Conservation (phyloP, 2,888 invertebrate species). For the Parthenolecanium corni region DNA sequence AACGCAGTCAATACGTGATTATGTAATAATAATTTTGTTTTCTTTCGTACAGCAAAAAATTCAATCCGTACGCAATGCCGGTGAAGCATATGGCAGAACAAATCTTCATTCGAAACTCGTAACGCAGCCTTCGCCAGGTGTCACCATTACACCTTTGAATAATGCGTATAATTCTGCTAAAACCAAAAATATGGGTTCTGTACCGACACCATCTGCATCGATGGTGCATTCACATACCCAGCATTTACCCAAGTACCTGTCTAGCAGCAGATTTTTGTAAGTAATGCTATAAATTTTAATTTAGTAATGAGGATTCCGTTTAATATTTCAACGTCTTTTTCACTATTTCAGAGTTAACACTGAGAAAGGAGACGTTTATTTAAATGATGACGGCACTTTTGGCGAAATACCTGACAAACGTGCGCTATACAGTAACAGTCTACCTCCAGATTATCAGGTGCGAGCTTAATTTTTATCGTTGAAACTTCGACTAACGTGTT, state of each 20-base stretch:
- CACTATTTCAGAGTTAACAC: slow-evolving; percentile 6
- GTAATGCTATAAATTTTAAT: not conserved
- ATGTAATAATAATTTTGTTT: too few species aligned
- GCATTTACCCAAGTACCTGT: slow-evolving; percentile 21
- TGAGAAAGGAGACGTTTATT: slow-evolving; percentile 15
- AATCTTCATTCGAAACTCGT: slow-evolving; percentile 4
- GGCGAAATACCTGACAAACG: slow-evolving; percentile 17
- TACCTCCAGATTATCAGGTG: slow-evolving; percentile 21
- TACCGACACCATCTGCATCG: slow-evolving; percentile 2
- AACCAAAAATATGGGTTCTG: slow-evolving; percentile 3
- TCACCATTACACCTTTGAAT: slow-evolving; percentile 13
- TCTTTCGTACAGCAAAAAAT: not conserved
- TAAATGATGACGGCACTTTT: slow-evolving; percentile 15
- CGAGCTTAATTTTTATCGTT: not conserved
- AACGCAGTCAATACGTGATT: too few species aligned
- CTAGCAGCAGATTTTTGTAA: slow-evolving; percentile 22
- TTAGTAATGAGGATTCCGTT: not conserved
- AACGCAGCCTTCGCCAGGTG: slow-evolving; percentile 3
- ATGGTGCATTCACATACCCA: slow-evolving; percentile 15
- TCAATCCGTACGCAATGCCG: not conserved
- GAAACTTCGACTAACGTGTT: too few species aligned
- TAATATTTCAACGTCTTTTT: not conserved
- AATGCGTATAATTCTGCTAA: slow-evolving; percentile 4
- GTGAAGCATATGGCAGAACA: not conserved
- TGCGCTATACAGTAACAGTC: slow-evolving; percentile 11